These are phyloP conservation scores for Agrochola lychnidis DNA, from an alignment of 2,888 invertebrate species.

Conservation along the genomic window DNA sequence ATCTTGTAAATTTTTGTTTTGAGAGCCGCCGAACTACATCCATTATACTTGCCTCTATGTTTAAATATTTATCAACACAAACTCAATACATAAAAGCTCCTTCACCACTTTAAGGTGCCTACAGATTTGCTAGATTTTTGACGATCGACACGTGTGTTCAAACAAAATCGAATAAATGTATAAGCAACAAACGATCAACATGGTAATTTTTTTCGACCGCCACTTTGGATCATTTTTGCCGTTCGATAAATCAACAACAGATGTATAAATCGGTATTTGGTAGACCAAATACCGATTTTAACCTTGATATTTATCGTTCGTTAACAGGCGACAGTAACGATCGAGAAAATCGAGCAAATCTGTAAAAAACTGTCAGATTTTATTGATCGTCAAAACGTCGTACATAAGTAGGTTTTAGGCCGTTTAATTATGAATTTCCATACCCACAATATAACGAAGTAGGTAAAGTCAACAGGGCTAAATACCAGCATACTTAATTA, in stretches of 20 bases:
- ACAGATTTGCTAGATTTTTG: neutral
- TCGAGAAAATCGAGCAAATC: neutral
- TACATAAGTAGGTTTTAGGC: neutral
- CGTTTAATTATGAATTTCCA: neutral
- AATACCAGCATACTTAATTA: slow-evolving; percentile 10
- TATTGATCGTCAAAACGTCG: neutral
- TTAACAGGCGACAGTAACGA: neutral
- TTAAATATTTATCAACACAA: neutral
- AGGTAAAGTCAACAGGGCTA: neutral
- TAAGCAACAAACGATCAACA: no score
- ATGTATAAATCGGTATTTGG: neutral
- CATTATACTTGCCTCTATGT: neutral
- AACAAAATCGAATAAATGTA: neutral
- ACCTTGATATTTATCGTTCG: neutral
- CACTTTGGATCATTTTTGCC: neutral
- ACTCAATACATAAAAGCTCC: neutral
- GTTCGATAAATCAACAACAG: neutral
- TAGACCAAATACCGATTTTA: neutral
- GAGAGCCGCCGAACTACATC: no score
- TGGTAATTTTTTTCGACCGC: no score
- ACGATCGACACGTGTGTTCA: neutral
- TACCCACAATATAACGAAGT: neutral
- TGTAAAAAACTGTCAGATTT: neutral
- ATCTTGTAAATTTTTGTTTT: neutral
- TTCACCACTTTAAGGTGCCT: neutral